Conservation (phyloP, 2,888 invertebrate genomes). For the Hecatera dysodea region DNA sequence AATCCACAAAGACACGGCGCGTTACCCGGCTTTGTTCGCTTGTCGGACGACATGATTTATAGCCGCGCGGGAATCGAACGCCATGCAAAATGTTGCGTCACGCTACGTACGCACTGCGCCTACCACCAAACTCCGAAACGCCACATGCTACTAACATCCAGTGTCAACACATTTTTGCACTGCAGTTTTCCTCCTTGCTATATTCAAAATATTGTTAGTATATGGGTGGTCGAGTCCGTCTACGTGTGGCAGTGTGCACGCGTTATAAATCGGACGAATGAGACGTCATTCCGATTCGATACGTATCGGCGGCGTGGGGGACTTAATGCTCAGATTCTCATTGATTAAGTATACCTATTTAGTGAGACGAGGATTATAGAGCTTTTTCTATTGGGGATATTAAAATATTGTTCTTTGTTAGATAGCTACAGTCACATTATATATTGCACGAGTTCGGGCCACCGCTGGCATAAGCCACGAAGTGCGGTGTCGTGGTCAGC, state of each 20-base stretch:
- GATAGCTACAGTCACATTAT: slow-evolving; percentile 25
- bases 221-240: slow-evolving; percentile 68
- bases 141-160: slow-evolving; percentile 69
- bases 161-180: slow-evolving; percentile 30
- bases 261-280: slow-evolving; percentile 88
- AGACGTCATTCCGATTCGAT: slow-evolving; percentile 89
- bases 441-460: slow-evolving; percentile 37
- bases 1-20: slow-evolving; percentile 89
- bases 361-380: slow-evolving; percentile 79
- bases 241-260: slow-evolving; percentile 72
- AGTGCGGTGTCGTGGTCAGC: slow-evolving; percentile 33
- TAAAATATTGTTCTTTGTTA: slow-evolving; percentile 63
- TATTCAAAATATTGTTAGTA: slow-evolving; percentile 40
- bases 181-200: slow-evolving; percentile 48
- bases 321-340: slow-evolving; percentile 82
- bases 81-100: slow-evolving; percentile 89
- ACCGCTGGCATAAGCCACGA: slow-evolving; percentile 22
- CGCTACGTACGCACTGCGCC: slow-evolving; percentile 73
- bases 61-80: slow-evolving; percentile 78
- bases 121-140: slow-evolving; percentile 47
- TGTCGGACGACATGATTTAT: slow-evolving; percentile 86
- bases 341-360: slow-evolving; percentile 88
- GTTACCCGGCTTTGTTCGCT: slow-evolving; percentile 89
- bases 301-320: slow-evolving; percentile 84
- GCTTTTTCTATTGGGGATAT: slow-evolving; percentile 69